These are phyloP conservation scores for Meloidogyne hapla DNA, from an alignment of 1,140 invertebrate species.

Conservation along the genomic window DNA sequence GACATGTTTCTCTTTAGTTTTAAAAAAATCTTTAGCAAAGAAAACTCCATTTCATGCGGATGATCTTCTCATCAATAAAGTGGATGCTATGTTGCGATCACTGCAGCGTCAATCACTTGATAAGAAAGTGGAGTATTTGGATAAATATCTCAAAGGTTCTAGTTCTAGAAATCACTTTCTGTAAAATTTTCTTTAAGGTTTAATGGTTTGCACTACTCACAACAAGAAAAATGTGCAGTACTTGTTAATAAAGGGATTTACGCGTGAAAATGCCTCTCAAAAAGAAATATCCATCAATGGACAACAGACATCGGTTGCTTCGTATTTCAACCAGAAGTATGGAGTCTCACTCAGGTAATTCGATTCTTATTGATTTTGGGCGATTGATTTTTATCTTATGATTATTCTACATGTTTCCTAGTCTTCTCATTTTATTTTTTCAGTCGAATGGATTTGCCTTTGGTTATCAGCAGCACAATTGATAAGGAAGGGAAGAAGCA, in stretches of 20 bases:
- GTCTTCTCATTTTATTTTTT: not conserved
- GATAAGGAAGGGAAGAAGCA: constrained; percentile 13
- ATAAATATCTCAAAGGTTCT: constrained; percentile 8
- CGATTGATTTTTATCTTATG: too few species aligned
- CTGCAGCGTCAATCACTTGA: not conserved
- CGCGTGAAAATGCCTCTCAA: not conserved
- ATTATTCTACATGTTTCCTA: too few species aligned
- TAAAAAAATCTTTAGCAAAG: constrained; percentile 4
- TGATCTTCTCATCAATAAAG: constrained; percentile 12
- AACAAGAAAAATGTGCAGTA: constrained; percentile 13
- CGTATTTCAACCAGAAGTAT: constrained; percentile 11
- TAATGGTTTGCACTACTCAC: constrained; percentile 16
- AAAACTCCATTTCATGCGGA: constrained; percentile 26
- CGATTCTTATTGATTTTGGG: too few species aligned
- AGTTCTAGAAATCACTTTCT: not conserved
- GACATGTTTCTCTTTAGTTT: not conserved
- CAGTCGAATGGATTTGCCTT: constrained; percentile 16
- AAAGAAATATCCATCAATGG: constrained; percentile 13
- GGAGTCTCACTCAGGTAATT: not conserved
- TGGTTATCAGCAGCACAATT: not conserved
- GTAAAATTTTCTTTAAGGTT: not conserved
- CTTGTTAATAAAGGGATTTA: constrained; percentile 11
- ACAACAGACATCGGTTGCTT: not conserved
- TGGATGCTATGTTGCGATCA: not conserved
- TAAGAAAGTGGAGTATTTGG: constrained; percentile 1